Conservation (phyloP, 2,113 vertebrate species). For the Chinchilla lanigera region DNA sequence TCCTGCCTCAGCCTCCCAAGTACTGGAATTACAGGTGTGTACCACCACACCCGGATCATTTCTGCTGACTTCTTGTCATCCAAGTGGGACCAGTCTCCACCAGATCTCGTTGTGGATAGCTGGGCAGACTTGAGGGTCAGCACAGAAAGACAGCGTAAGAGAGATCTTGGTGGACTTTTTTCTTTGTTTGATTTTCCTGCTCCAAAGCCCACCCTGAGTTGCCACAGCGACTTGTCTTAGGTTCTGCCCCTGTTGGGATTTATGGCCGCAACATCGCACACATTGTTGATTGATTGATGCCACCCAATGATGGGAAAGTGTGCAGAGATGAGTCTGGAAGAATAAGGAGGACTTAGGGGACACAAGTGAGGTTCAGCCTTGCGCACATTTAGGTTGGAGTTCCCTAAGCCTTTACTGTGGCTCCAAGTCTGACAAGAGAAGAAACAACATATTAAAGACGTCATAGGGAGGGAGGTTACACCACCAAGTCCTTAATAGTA, state of each 20-base stretch:
- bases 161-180: background rate
- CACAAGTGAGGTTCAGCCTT: slow-evolving; percentile 78
- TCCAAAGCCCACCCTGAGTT: slow-evolving; percentile 56
- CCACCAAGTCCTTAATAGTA: background rate
- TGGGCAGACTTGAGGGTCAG: background rate
- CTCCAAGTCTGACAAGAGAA: slow-evolving; percentile 79
- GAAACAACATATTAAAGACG: slow-evolving; percentile 21
- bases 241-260: slow-evolving; percentile 68
- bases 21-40: background rate
- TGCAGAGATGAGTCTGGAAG: slow-evolving; percentile 80
- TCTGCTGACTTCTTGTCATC: background rate
- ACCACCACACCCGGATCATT: background rate
- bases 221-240: slow-evolving; percentile 71
- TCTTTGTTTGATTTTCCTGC: background rate
- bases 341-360: slow-evolving; percentile 73
- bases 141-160: background rate
- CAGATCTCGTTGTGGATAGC: background rate
- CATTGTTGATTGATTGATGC: slow-evolving; percentile 49
- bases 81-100: background rate
- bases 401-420: background rate
- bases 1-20: background rate
- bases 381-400: slow-evolving; percentile 73
- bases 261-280: slow-evolving; percentile 21
- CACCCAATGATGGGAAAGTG: slow-evolving; percentile 78
- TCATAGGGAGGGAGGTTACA: background rate